These are phyloP conservation scores for Aptenodytes patagonicus DNA, from an alignment of 2,113 vertebrate genomes.

Conservation along the genomic window DNA sequence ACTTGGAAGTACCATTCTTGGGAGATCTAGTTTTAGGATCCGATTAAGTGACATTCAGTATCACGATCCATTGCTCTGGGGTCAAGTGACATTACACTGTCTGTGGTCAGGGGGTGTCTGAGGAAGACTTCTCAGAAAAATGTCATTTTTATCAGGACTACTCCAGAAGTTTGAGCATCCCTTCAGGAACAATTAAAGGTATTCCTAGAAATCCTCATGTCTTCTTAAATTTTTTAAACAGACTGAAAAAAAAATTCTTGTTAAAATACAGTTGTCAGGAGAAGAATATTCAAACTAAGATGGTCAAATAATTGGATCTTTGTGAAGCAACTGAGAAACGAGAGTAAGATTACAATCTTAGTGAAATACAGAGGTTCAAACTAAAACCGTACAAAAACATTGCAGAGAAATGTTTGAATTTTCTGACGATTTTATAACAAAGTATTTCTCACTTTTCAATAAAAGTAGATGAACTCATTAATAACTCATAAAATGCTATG, in stretches of 20 bases:
- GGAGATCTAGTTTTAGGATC: background rate
- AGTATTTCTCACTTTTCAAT: background rate
- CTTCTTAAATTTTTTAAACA: background rate
- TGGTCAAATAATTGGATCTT: background rate
- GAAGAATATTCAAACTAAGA: background rate
- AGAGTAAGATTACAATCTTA: background rate
- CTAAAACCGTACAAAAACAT: background rate
- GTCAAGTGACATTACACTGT: background rate
- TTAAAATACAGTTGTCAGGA: background rate
- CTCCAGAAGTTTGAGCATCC: background rate
- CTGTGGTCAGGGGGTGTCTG: background rate
- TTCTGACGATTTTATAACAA: background rate
- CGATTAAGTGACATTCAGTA: background rate
- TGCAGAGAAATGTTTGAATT: background rate
- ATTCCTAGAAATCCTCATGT: background rate
- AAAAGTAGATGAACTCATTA: background rate
- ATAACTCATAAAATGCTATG: background rate
- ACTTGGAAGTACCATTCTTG: background rate
- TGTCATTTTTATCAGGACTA: fast-evolving
- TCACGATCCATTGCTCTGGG: fast-evolving
- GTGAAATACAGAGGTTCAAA: background rate
- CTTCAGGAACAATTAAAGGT: background rate
- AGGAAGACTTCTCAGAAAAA: background rate
- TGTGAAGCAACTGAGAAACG: background rate
- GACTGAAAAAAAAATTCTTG: background rate